Base-by-base conservation (phyloP, 2,888 invertebrate species). In the Ectemnius lituratus region DNA sequence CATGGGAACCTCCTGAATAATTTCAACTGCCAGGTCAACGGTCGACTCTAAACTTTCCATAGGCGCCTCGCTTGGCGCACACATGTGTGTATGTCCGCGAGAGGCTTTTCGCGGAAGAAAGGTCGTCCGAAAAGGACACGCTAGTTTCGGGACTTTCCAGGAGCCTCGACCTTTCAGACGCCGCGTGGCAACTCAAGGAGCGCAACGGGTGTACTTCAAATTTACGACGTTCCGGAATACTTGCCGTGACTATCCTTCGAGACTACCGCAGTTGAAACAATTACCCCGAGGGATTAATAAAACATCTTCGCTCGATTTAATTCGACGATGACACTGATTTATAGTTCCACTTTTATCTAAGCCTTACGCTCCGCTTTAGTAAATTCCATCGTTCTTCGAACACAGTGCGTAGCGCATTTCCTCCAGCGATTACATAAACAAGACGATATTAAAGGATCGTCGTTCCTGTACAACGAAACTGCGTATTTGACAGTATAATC, bases 101-200 rank as follows among this genome's bases (percentile, higher is more conserved):
- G 37, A 18, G 49, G 68, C 52, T 72, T 73, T 70, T 76, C 65
- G 76, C 70, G 69, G 70, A 73, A 74, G 73, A 75, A 82, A 78
- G 82, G 78, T 81, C 75, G 71, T 28, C n/a, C 65, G 62, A 60
- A 73, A 78, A 72, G 73, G 75, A 76, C 75, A 58, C 64, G 64
- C 23, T 62, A 60, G 67, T 61, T 66, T 67, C 62, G 20, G 71
- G 70, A 67, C 69, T 76, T 81, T 76, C 73, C 68, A 46, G 20
- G 16, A 63, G 14, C 28, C 37, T 37, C 67, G 74, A 75, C 70
- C 76, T 79, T 81, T 73, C 16, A 23, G 47, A 23, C 6, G 23
- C 16, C 27, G 28, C 3, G 28, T 8, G 28, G 28, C 47, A 59
- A 20, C 13, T 11, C 46, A 5, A 49, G 64, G 59, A 74, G 49